Percentiles rank a stretch among this genome's conserved stretches.
Conservation (phyloP, 2,888 invertebrate genomes). For the Theretra japonica region DNA sequence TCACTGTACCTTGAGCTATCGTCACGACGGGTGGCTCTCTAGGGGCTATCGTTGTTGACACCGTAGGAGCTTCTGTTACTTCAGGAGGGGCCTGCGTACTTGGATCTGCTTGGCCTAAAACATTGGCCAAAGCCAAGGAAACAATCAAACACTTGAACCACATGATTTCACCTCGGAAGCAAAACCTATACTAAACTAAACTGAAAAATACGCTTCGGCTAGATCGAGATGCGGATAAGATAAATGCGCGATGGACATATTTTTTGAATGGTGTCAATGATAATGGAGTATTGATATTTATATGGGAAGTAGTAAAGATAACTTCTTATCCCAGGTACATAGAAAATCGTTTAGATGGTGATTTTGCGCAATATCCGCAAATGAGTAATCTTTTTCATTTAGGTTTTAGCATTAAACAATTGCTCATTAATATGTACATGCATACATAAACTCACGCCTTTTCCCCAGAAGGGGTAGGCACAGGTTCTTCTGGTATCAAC, state of each 20-base stretch:
- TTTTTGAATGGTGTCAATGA: conserved; percentile 32
- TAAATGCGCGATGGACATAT: conserved; percentile 34
- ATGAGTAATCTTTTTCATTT: background rate
- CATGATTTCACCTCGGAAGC: conserved; percentile 51
- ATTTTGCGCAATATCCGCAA: background rate
- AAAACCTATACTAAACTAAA: conserved; percentile 44
- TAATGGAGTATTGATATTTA: conserved; percentile 35
- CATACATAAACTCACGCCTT: too few relatives aligned
- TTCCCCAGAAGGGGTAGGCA: too few relatives aligned
- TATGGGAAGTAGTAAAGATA: background rate
- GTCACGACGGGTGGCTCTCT: conserved; percentile 49
- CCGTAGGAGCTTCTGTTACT: conserved; percentile 1
- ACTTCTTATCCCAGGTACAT: conserved; percentile 6
- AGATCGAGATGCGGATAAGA: conserved; percentile 43
- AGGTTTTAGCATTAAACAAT: background rate
- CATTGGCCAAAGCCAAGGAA: conserved; percentile 42
- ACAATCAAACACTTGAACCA: conserved; percentile 45
- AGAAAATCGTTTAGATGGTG: conserved; percentile 4
- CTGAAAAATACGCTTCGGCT: conserved; percentile 33
- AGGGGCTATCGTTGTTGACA: background rate
- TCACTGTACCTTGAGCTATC: conserved; percentile 63
- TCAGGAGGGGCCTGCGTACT: background rate
- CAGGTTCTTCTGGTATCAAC: too few relatives aligned
- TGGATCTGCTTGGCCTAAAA: conserved; percentile 38
- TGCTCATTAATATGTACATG: too few relatives aligned